Conservation (phyloP, 2,888 invertebrate species). For the Parnassius glacialis region DNA sequence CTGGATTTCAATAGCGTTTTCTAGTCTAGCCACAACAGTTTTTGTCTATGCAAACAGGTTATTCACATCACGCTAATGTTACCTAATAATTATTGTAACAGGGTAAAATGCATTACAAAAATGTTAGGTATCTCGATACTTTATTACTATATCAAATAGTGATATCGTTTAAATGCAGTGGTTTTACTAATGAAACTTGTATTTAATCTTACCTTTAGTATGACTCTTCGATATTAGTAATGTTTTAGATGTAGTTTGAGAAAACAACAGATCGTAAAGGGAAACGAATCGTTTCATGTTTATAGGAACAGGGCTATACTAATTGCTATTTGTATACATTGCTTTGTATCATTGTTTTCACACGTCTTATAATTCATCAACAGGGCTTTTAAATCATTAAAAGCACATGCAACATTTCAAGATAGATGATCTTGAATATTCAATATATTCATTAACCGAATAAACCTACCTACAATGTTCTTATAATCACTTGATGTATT, state of each 20-base stretch:
- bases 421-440: too few species aligned
- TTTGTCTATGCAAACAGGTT: conserved; percentile 21
- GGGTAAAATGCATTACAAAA: not conserved
- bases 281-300: too few species aligned
- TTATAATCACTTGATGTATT: conserved; percentile 6
- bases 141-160: conserved; percentile 7
- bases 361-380: too few species aligned
- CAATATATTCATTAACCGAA: not conserved
- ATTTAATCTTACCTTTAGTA: not conserved
- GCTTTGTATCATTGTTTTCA: too few species aligned
- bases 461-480: conserved; percentile 4
- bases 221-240: not conserved
- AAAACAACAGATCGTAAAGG: too few species aligned
- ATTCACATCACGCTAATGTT: conserved; percentile 8
- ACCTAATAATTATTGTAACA: not conserved
- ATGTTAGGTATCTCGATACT: not conserved
- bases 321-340: too few species aligned
- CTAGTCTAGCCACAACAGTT: conserved; percentile 23
- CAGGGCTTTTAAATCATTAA: too few species aligned
- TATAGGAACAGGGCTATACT: too few species aligned
- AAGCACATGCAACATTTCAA: too few species aligned
- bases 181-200: too few species aligned
- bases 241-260: not conserved
- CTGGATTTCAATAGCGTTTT: conserved; percentile 19
- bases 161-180: too few species aligned